phyloP scores from a whole-genome alignment of 37 sponge, comb jelly and placozoan species.

The Corticium candelabrum region DNA sequence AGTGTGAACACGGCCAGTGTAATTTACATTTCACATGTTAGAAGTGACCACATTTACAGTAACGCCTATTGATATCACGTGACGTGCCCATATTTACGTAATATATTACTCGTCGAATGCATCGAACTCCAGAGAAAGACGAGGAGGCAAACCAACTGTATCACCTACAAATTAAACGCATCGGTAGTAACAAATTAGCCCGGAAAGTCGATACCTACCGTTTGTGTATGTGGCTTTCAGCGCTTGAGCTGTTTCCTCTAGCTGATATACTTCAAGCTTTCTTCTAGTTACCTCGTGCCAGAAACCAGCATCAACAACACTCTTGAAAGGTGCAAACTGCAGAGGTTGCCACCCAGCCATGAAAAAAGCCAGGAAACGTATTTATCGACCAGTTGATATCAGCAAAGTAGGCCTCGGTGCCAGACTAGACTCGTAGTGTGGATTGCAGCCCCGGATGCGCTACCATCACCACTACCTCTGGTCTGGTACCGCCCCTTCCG shows the following conservation, averaged over 20 bases:
- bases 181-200: neutral
- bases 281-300: constrained; percentile 78
- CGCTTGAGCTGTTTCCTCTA: constrained; percentile 53
- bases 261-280: constrained; percentile 74
- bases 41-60: no score
- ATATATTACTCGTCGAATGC: constrained; percentile 55
- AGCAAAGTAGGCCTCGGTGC: no score
- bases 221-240: constrained; percentile 71
- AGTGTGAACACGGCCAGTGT: no score
- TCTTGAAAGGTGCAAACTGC: constrained; percentile 81
- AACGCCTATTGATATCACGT: no score
- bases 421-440: no score
- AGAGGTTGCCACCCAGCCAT: constrained; percentile 15
- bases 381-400: no score
- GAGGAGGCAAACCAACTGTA: constrained; percentile 34
- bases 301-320: constrained; percentile 81
- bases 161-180: constrained; percentile 17
- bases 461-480: no score
- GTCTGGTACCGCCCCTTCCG: no score
- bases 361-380: no score
- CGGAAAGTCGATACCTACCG: constrained; percentile 23
- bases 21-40: no score
- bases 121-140: constrained; percentile 47
- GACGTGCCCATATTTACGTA: no score
- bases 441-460: no score